A percentile compares a stretch with the other conserved stretches of the same genome.
These are phyloP conservation scores for Passer montanus DNA, from an alignment of 2,113 vertebrate genomes.

Conservation along the genomic window DNA sequence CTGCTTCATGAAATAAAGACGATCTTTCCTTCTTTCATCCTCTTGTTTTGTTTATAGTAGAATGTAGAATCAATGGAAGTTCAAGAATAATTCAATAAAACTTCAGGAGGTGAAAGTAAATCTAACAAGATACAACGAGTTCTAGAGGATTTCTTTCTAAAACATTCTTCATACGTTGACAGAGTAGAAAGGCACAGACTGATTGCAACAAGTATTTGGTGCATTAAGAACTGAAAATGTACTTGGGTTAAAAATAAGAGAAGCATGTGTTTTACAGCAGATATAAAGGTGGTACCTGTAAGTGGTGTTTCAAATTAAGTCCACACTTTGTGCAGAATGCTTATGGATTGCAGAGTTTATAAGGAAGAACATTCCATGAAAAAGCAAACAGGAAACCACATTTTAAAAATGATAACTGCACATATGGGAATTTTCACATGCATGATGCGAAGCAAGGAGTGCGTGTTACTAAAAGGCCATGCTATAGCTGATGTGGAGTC, in stretches of 20 bases:
- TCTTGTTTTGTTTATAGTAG: background rate
- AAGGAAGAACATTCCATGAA: background rate
- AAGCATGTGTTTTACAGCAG: background rate
- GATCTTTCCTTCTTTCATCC: background rate
- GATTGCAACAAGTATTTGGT: background rate
- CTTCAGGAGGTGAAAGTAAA: background rate
- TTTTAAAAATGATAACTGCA: conserved; percentile 20
- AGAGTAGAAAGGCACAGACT: background rate
- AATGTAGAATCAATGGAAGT: background rate
- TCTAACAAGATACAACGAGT: background rate
- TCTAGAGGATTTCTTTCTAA: background rate
- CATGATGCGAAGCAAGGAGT: background rate
- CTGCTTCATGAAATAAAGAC: background rate
- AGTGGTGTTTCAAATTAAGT: background rate
- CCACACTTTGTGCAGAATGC: background rate
- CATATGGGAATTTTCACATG: conserved; percentile 27
- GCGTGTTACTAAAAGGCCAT: background rate
- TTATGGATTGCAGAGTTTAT: background rate
- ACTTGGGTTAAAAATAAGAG: background rate
- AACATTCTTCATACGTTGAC: background rate
- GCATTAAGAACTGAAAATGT: background rate
- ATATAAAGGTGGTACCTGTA: background rate
- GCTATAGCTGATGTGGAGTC: background rate
- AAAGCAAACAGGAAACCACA: conserved; percentile 39
- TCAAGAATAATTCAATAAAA: background rate